A percentile compares a stretch with the other conserved stretches of the same genome.
These are phyloP conservation scores for Heliocidaris erythrogramma DNA, from an alignment of 35 echinoderm and acorn worm genomes.

Conservation along the genomic window DNA sequence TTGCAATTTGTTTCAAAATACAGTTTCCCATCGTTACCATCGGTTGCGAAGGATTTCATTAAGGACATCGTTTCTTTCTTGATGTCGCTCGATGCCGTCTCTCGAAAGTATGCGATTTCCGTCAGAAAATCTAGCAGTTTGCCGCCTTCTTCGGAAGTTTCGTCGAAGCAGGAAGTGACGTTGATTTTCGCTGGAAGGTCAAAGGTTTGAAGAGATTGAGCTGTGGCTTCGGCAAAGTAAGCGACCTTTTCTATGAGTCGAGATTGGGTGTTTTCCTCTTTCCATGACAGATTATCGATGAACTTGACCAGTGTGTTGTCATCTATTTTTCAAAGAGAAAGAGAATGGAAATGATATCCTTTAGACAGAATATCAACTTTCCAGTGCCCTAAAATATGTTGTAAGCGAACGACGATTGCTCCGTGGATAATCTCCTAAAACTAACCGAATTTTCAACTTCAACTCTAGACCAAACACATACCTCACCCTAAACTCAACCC, in stretches of 20 bases:
- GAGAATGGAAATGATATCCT: not conserved
- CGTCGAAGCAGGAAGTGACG: constrained; percentile 31
- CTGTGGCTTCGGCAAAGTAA: not conserved
- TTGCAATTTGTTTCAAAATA: not conserved
- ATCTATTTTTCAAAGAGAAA: not conserved
- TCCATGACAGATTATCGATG: not conserved
- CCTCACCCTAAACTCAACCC: no score
- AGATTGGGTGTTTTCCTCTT: not conserved
- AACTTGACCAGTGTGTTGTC: constrained; percentile 5
- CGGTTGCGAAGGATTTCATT: not conserved
- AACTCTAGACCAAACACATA: no score
- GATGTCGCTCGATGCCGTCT: not conserved
- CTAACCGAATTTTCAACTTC: no score
- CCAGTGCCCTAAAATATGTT: no score
- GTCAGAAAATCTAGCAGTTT: constrained; percentile 42
- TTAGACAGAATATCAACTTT: no score
- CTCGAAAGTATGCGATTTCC: not conserved
- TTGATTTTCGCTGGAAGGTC: constrained; percentile 1
- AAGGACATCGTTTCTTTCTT: not conserved
- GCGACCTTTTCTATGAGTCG: not conserved
- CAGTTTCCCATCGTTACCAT: not conserved
- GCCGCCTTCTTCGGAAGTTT: not conserved
- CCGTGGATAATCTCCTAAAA: no score
- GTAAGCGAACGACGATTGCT: no score
- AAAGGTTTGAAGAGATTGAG: not conserved